Conservation (phyloP, 1,140 invertebrate species). For the Spodoptera frugiperda region DNA sequence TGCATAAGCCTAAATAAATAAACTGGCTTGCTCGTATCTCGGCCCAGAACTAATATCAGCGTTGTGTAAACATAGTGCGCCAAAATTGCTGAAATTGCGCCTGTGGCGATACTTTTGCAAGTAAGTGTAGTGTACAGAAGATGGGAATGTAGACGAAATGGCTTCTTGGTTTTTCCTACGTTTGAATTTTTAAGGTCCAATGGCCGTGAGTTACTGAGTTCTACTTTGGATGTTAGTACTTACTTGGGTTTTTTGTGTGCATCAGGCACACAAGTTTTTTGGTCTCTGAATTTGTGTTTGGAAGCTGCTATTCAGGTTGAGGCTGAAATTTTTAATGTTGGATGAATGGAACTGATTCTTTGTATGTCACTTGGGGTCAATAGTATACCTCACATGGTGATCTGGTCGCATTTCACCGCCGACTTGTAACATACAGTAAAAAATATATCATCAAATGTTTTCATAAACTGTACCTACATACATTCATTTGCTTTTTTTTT, state of each 20-base stretch:
- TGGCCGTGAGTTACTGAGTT: constrained; percentile 18
- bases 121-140: constrained; percentile 25
- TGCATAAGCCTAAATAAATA: constrained; percentile 55
- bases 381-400: too few relatives aligned
- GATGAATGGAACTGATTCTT: not conserved
- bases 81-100: constrained; percentile 54
- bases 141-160: constrained; percentile 33
- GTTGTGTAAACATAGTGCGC: constrained; percentile 50
- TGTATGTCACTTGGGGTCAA: too few relatives aligned
- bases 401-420: too few relatives aligned
- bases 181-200: constrained; percentile 39
- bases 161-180: constrained; percentile 36
- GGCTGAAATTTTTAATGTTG: not conserved
- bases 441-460: too few relatives aligned
- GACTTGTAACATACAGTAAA: too few relatives aligned
- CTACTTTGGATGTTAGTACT: not conserved
- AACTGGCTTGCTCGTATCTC: constrained; percentile 45
- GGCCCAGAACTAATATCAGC: constrained; percentile 54
- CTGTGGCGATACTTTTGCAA: constrained; percentile 51
- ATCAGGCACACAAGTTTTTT: not conserved
- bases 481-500: too few relatives aligned
- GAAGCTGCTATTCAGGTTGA: not conserved
- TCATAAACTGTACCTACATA: too few relatives aligned
- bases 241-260: constrained; percentile 2
- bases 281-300: not conserved